Evolutionary conservation across 2,797 vertebrate species (phyloP), one percentile per base, ranked within the genome.

Genomic region (Cercopithecus petaurista): DNA sequence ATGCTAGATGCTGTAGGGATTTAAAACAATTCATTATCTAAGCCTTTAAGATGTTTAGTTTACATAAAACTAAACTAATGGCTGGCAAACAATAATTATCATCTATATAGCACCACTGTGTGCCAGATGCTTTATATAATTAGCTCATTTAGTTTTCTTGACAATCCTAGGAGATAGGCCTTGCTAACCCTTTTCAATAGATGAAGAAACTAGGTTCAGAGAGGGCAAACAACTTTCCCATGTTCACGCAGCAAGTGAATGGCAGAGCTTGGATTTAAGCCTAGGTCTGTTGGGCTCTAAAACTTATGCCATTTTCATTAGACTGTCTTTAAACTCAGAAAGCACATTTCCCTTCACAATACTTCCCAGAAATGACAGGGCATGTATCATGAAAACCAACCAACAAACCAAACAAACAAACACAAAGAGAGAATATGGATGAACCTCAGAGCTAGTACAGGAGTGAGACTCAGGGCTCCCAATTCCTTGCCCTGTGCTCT

Each of bases 201-300:
- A 41, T 57, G n/a, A 30, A 36, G 50, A 59, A 46, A 77, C 39
- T 83, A 22, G 76, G 36, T 82, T 76, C 41, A 86, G 67, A 88
- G 30, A 89, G 28, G 50, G 50, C 48, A 95, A 92, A 5, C 15
- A 2, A 46, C 39, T 76, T 87, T 73, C 36, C 9, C 5, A 36
- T n/a, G 59, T 57, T 93, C 26, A 50, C 10, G 41, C 1, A 77
- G 19, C 36, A 5, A 61, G 10, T 2, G 1, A 93, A 12, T n/a
- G 76, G 41, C 83, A 90, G 94, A 97, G 15, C 9, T 41, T 17
- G 1, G 33, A 93, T 26, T 97, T 83, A 83, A 98, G 82, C 7
- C 73, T 17, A 5, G 0, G 52, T 97, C 86, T 95, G 4, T 94
- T 1, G 14, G 43, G 13, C 43, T 86, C 52, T 93, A 73, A 76